These are phyloP conservation scores for Neolamprologus sp. DNA, from an alignment of 2,113 vertebrate genomes.

Conservation along the genomic window DNA sequence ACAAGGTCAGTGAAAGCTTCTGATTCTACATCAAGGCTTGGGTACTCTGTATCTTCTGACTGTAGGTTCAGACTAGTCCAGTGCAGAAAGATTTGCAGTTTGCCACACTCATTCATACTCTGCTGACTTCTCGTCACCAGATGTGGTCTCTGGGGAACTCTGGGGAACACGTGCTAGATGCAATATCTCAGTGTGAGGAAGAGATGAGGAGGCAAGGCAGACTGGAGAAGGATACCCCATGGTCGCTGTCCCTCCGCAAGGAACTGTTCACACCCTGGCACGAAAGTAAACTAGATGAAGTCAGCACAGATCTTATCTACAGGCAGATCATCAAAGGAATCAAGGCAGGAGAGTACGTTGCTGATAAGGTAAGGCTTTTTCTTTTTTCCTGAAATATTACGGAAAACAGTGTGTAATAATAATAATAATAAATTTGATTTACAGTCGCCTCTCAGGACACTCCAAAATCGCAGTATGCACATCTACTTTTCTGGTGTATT, in stretches of 20 bases:
- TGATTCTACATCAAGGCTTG: fast-evolving
- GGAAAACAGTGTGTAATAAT: not conserved
- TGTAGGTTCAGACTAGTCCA: not conserved
- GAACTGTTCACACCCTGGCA: slow-evolving; percentile 94
- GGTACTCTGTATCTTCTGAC: not conserved
- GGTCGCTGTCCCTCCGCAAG: slow-evolving; percentile 84
- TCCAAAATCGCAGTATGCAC: not conserved
- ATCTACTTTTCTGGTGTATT: not conserved
- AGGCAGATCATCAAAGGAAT: slow-evolving; percentile 80
- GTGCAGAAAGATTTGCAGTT: not conserved
- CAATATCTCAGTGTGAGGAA: slow-evolving; percentile 89
- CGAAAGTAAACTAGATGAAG: slow-evolving; percentile 68
- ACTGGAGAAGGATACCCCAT: slow-evolving; percentile 75
- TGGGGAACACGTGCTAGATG: slow-evolving; percentile 80
- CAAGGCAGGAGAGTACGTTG: slow-evolving; percentile 79
- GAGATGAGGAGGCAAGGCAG: slow-evolving; percentile 74
- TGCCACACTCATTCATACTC: not conserved
- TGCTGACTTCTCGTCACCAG: slow-evolving; percentile 51
- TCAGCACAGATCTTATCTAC: slow-evolving; percentile 90
- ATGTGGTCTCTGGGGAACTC: slow-evolving; percentile 85
- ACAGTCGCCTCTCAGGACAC: not conserved
- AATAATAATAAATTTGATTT: not conserved
- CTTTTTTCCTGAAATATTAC: not conserved
- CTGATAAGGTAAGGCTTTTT: slow-evolving; percentile 77
- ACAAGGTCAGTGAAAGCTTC: slow-evolving; percentile 70